Evolutionary conservation across 2,113 vertebrate species (phyloP).

Genomic region (Pterocles burchelli): DNA sequence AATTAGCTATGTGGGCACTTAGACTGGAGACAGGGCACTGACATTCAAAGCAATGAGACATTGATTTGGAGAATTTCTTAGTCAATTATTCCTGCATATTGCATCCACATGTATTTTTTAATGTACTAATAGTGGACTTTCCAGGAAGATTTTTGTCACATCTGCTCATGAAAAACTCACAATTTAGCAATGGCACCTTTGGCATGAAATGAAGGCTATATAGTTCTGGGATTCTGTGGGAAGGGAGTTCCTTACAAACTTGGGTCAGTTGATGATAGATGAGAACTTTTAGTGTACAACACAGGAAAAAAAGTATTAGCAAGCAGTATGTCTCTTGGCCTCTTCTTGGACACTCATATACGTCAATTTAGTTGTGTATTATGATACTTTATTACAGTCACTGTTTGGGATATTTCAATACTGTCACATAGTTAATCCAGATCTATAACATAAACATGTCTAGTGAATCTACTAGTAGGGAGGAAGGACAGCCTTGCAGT

Average conservation of each 20-base stretch:
- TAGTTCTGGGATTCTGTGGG: not conserved
- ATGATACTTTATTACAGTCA: not conserved
- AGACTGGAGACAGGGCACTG: not conserved
- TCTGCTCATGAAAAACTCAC: not conserved
- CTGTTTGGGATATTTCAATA: not conserved
- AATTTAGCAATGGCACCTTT: not conserved
- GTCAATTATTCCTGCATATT: not conserved
- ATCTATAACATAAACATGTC: not conserved
- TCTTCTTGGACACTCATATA: not conserved
- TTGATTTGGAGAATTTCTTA: not conserved
- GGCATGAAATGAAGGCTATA: not conserved
- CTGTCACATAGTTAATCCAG: not conserved
- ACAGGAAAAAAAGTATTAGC: not conserved
- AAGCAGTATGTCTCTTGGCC: not conserved
- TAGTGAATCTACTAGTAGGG: not conserved
- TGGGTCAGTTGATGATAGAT: not conserved
- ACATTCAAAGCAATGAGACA: not conserved
- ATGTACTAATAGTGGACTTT: not conserved
- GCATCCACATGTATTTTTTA: not conserved
- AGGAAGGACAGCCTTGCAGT: not conserved
- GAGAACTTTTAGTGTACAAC: not conserved
- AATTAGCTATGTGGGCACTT: not conserved
- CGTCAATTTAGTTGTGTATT: not conserved
- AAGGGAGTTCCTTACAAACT: not conserved
- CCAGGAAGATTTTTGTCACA: not conserved